These are phyloP conservation scores for Paracanthobrama guichenoti DNA, from an alignment of 2,113 vertebrate species.

Conservation along the genomic window DNA sequence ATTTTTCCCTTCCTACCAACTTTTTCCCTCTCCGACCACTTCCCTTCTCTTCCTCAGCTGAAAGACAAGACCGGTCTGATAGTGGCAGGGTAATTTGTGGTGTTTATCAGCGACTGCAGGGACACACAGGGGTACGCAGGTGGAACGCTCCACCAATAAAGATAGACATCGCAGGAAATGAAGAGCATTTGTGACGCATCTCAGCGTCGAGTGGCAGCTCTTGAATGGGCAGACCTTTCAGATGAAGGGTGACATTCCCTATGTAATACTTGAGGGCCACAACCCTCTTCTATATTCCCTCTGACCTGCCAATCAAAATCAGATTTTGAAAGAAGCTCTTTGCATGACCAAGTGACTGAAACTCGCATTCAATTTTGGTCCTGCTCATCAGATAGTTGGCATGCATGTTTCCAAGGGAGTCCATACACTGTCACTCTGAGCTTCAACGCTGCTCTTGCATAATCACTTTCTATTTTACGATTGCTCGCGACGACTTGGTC, in stretches of 20 bases:
- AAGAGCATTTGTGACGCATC: conserved; percentile 28
- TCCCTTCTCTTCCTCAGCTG: neutral
- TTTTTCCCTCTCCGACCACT: neutral
- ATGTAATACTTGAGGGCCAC: conserved; percentile 10
- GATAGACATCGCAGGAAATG: conserved; percentile 22
- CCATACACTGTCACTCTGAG: neutral
- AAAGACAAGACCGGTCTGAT: conserved; percentile 11
- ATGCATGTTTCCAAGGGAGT: neutral
- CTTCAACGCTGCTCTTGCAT: neutral
- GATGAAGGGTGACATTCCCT: conserved; percentile 39
- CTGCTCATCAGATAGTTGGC: neutral
- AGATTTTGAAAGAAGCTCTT: neutral
- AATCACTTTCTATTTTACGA: conserved; percentile 15
- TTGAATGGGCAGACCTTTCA: conserved; percentile 32
- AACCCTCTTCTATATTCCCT: conserved; percentile 21
- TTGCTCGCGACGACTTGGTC: neutral
- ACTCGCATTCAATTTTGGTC: neutral
- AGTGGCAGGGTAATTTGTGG: conserved; percentile 42
- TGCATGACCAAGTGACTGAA: neutral
- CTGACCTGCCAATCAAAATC: conserved; percentile 22
- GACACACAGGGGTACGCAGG: neutral
- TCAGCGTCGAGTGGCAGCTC: conserved; percentile 6
- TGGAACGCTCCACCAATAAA: conserved; percentile 14
- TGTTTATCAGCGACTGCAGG: conserved; percentile 31
- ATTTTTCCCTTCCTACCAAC: neutral